Conservation (phyloP, 1,140 invertebrate species). For the Drosophila jambulina region DNA sequence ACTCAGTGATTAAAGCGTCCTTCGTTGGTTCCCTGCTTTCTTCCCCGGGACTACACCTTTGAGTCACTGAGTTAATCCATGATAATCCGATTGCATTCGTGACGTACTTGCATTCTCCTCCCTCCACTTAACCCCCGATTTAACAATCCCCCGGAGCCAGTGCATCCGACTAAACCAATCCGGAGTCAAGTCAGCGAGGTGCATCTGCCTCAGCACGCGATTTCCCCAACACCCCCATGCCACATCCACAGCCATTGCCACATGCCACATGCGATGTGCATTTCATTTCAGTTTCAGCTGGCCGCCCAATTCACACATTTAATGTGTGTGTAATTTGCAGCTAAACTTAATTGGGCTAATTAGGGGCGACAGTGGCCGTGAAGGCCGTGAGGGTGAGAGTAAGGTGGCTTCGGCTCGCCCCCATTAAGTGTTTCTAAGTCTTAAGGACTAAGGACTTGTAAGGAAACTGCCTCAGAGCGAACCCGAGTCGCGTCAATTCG, state of each 20-base stretch:
- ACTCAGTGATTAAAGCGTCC: too few species aligned
- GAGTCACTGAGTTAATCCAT: background rate
- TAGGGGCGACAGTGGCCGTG: constrained; percentile 34
- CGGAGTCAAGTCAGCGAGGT: constrained; percentile 16
- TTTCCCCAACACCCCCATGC: too few species aligned
- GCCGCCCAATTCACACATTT: constrained; percentile 38
- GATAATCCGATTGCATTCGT: constrained; percentile 23
- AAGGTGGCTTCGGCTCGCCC: background rate
- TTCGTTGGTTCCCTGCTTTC: too few species aligned
- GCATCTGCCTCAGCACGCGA: constrained; percentile 22
- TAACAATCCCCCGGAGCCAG: constrained; percentile 11
- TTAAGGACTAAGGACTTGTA: constrained; percentile 12
- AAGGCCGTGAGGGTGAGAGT: too few species aligned
- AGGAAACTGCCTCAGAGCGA: constrained; percentile 4
- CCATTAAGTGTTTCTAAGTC: constrained; percentile 22
- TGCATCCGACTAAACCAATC: constrained; percentile 13
- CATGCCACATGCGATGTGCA: constrained; percentile 28
- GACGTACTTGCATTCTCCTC: constrained; percentile 19
- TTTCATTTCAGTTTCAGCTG: constrained; percentile 24
- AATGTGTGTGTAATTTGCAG: constrained; percentile 43
- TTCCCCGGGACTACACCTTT: too few species aligned
- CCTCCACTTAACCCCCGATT: constrained; percentile 13
- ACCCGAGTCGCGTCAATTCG: constrained; percentile 28
- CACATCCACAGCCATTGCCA: too few species aligned
- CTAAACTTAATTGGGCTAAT: constrained; percentile 46